phyloP scores from a whole-genome alignment of 2,888 invertebrate species.

The Timema podura region DNA sequence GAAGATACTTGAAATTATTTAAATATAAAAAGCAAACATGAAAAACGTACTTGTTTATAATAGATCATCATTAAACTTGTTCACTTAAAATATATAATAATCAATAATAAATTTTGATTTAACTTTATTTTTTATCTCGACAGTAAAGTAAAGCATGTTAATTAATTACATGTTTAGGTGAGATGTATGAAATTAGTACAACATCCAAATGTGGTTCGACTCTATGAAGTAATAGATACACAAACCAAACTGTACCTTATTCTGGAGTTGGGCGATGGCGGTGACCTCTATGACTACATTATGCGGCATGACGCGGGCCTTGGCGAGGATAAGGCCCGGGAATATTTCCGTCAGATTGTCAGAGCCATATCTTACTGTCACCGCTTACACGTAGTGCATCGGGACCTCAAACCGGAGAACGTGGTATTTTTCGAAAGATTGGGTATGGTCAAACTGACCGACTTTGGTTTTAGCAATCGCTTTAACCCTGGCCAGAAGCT shows the following conservation, averaged over 20 bases:
- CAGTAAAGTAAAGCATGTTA: too few species aligned
- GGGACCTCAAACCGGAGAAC: slow-evolving; percentile 98
- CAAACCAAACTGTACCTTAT: slow-evolving; percentile 96
- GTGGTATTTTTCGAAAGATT: slow-evolving; percentile 98
- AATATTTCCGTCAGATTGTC: slow-evolving; percentile 96
- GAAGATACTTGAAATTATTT: too few species aligned
- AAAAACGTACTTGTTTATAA: too few species aligned
- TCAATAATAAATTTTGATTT: too few species aligned
- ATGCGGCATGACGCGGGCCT: slow-evolving; percentile 92
- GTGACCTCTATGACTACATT: slow-evolving; percentile 97
- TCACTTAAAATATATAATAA: too few species aligned
- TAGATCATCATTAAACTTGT: too few species aligned
- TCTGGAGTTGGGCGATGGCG: slow-evolving; percentile 95
- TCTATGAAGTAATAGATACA: slow-evolving; percentile 99
- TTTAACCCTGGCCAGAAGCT: slow-evolving; percentile 94
- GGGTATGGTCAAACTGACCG: slow-evolving; percentile 96
- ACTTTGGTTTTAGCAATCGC: slow-evolving; percentile 96
- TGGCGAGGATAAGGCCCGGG: slow-evolving; percentile 74
- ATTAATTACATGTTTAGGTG: too few species aligned
- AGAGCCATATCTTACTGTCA: slow-evolving; percentile 98
- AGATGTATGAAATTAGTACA: slow-evolving; percentile 99
- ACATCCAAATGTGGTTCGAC: slow-evolving; percentile 95
- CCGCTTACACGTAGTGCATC: slow-evolving; percentile 79
- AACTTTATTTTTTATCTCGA: too few species aligned
- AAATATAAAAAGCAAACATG: too few species aligned